Evolutionary conservation across 2,113 vertebrate genomes (phyloP).

Genomic region (Octodon degus): DNA sequence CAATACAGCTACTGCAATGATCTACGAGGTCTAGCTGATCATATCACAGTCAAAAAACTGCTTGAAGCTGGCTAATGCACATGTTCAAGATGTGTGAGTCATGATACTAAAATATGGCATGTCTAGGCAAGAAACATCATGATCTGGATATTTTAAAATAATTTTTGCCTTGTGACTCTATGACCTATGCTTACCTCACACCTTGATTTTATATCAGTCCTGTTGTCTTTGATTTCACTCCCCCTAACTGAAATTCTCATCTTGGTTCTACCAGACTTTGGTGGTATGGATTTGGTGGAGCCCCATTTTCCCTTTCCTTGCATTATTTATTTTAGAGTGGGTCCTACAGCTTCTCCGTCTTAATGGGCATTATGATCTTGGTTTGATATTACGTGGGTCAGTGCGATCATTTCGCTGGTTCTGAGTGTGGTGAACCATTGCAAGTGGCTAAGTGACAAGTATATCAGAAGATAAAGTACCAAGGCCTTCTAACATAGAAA

Average conservation of each 20-base stretch:
- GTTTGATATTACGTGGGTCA: neutral
- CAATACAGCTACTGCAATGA: neutral
- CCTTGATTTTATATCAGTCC: neutral
- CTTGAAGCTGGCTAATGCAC: neutral
- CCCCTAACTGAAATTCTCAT: neutral
- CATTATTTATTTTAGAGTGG: constrained; percentile 29
- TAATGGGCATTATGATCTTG: neutral
- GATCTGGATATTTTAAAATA: neutral
- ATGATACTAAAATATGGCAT: neutral
- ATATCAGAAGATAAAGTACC: neutral
- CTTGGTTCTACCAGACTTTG: neutral
- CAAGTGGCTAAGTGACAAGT: neutral
- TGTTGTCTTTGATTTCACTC: neutral
- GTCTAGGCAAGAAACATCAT: neutral
- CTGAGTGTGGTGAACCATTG: neutral
- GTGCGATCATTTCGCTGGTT: neutral
- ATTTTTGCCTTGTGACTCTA: neutral
- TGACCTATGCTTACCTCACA: neutral
- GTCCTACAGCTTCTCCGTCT: neutral
- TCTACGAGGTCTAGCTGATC: neutral
- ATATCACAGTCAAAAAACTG: neutral
- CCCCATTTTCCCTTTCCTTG: neutral
- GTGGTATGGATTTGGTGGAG: neutral
- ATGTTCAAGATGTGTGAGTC: neutral
- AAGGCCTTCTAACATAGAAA: neutral